Evolutionary conservation across 30 jellyfish, hydroid and myxozoan genomes (phyloP).

Genomic region (Mastigias papua): DNA sequence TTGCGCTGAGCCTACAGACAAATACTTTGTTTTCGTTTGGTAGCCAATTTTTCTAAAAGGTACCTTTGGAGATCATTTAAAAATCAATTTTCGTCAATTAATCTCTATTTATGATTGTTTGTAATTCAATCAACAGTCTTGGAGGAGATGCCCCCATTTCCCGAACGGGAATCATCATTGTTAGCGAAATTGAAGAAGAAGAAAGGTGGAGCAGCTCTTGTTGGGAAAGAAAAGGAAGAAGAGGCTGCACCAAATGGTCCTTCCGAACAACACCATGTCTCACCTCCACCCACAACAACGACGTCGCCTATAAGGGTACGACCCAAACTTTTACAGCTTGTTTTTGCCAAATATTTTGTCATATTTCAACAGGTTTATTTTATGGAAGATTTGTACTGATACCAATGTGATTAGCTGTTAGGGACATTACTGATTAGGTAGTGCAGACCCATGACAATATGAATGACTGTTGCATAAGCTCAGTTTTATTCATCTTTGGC

Average conservation of each 20-base stretch:
- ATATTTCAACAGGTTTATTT: too few relatives aligned
- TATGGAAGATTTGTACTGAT: too few relatives aligned
- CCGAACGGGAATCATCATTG: conserved; percentile 93
- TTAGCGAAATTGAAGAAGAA: conserved; percentile 91
- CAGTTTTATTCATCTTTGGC: too few relatives aligned
- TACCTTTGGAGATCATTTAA: too few relatives aligned
- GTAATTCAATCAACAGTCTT: conserved; percentile 69
- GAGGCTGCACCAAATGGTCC: conserved; percentile 87
- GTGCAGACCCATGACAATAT: too few relatives aligned
- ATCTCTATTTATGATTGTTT: neutral
- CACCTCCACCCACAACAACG: conserved; percentile 53
- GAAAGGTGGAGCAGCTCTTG: conserved; percentile 81
- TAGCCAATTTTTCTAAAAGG: too few relatives aligned
- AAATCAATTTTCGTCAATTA: neutral
- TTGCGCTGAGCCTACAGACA: too few relatives aligned
- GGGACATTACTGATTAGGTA: too few relatives aligned
- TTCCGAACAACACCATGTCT: conserved; percentile 54
- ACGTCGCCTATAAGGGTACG: conserved; percentile 72
- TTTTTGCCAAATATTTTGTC: neutral
- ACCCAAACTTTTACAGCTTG: too few relatives aligned
- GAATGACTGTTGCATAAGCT: too few relatives aligned
- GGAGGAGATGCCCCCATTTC: conserved; percentile 99
- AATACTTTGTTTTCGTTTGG: too few relatives aligned
- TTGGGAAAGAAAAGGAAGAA: conserved; percentile 67
- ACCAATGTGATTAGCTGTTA: too few relatives aligned